A percentile compares a stretch with the other conserved stretches of the same genome.
These are phyloP conservation scores for Nematostella vectensis DNA, from an alignment of 92 coral and sea anemone genomes.

Conservation along the genomic window DNA sequence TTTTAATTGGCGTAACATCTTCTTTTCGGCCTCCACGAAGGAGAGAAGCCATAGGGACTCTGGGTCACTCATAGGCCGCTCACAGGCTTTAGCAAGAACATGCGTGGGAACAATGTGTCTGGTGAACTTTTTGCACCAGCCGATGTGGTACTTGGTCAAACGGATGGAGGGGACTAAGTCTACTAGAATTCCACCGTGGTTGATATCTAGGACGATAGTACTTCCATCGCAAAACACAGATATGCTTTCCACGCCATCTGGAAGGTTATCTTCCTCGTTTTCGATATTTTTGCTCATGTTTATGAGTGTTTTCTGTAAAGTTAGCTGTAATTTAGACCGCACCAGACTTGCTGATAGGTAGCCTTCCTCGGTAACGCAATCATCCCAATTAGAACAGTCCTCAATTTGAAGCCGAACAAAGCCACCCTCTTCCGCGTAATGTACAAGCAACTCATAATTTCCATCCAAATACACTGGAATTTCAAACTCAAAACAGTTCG, in stretches of 20 bases:
- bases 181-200: constrained; percentile 50
- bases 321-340: constrained; percentile 71
- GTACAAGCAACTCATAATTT: constrained; percentile 27
- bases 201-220: constrained; percentile 67
- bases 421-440: constrained; percentile 69
- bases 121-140: constrained; percentile 46
- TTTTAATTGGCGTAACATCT: constrained; percentile 43
- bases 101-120: constrained; percentile 54
- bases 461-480: constrained; percentile 65
- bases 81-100: constrained; percentile 64
- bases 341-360: constrained; percentile 76
- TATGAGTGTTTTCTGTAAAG: constrained; percentile 55
- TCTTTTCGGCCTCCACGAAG: constrained; percentile 64
- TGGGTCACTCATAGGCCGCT: constrained; percentile 71
- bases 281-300: constrained; percentile 34
- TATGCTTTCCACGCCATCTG: constrained; percentile 41
- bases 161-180: constrained; percentile 75
- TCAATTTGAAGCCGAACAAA: constrained; percentile 54
- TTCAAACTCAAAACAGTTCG: constrained; percentile 62
- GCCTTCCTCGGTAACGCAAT: constrained; percentile 64
- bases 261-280: constrained; percentile 44
- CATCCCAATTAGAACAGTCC: constrained; percentile 39
- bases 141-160: constrained; percentile 41
- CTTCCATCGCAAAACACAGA: constrained; percentile 65
- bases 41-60: constrained; percentile 83